A percentile compares a stretch with the other conserved stretches of the same genome.
Conservation (phyloP, 2,888 invertebrate species). For the Folsomia manolachei region DNA sequence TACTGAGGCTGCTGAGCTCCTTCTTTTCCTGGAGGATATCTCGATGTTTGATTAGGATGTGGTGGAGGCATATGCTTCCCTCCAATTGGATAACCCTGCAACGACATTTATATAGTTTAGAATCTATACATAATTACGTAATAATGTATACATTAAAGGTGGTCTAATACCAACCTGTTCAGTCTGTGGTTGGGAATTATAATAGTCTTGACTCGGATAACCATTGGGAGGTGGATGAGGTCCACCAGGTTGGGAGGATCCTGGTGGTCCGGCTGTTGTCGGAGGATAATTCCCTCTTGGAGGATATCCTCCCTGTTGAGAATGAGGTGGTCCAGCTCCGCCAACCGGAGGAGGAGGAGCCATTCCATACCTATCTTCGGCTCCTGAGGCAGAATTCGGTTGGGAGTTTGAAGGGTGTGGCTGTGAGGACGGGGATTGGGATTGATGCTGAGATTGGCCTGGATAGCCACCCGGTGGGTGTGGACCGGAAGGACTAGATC, state of each 20-base stretch:
- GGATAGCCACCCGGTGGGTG: slow-evolving; percentile 24
- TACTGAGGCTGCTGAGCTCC: slow-evolving; percentile 32
- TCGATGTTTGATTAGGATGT: slow-evolving; percentile 42
- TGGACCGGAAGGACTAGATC: slow-evolving; percentile 16
- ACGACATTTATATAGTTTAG: neutral
- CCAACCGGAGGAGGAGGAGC: slow-evolving; percentile 30
- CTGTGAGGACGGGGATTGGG: slow-evolving; percentile 35
- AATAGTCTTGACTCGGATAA: slow-evolving; percentile 55
- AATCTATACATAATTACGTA: neutral
- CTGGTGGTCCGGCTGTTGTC: no score
- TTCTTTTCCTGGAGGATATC: slow-evolving; percentile 43
- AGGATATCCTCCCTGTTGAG: slow-evolving; percentile 60
- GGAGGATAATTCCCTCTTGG: slow-evolving; percentile 52
- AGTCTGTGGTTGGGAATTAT: slow-evolving; percentile 54
- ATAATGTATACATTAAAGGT: neutral
- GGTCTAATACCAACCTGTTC: no score
- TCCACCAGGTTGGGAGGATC: slow-evolving; percentile 20
- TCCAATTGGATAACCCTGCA: slow-evolving; percentile 42
- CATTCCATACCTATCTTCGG: slow-evolving; percentile 38
- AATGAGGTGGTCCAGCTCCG: slow-evolving; percentile 22
- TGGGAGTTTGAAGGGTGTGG: slow-evolving; percentile 51
- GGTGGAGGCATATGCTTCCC: slow-evolving; percentile 47
- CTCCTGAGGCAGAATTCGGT: slow-evolving; percentile 27
- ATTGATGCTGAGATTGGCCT: slow-evolving; percentile 42
- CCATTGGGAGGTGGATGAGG: slow-evolving; percentile 47